Percentiles rank a stretch among this genome's conserved stretches.
phyloP scores from a whole-genome alignment of 2,797 vertebrate species.

The Manis pentadactyla region DNA sequence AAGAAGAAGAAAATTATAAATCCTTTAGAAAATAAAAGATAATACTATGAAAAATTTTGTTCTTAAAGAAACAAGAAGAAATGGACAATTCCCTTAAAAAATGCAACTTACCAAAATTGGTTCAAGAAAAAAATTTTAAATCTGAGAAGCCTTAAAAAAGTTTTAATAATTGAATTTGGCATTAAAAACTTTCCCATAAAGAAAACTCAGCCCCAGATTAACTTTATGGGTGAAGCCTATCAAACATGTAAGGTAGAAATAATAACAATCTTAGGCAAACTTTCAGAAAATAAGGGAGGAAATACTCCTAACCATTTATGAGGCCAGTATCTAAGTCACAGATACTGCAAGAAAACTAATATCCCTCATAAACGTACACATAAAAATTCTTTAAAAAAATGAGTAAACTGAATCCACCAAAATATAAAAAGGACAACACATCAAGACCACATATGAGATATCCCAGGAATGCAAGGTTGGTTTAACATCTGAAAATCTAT shows the following conservation, averaged over 20 bases:
- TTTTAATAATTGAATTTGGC: constrained; percentile 29
- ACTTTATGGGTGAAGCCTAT: background rate
- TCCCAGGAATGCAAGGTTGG: background rate
- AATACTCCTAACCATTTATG: background rate
- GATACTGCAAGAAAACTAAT: background rate
- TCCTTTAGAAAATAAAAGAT: background rate
- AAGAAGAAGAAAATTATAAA: background rate
- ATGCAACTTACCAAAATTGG: constrained; percentile 13
- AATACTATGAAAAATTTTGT: background rate
- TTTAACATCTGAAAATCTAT: constrained; percentile 29
- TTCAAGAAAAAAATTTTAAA: background rate
- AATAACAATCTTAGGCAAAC: background rate
- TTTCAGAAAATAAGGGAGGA: constrained; percentile 3
- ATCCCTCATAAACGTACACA: background rate
- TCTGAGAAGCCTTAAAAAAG: background rate
- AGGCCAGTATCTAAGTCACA: background rate
- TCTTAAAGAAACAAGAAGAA: constrained; percentile 15
- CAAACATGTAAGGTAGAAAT: background rate
- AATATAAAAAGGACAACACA: background rate
- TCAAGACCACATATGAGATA: background rate
- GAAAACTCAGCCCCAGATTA: background rate
- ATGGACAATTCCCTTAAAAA: background rate
- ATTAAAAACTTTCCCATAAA: constrained; percentile 29
- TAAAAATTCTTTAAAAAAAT: background rate
- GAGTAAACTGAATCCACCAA: background rate